phyloP scores from a whole-genome alignment of 2,888 invertebrate species.

The Cyrtodaria siliqua region DNA sequence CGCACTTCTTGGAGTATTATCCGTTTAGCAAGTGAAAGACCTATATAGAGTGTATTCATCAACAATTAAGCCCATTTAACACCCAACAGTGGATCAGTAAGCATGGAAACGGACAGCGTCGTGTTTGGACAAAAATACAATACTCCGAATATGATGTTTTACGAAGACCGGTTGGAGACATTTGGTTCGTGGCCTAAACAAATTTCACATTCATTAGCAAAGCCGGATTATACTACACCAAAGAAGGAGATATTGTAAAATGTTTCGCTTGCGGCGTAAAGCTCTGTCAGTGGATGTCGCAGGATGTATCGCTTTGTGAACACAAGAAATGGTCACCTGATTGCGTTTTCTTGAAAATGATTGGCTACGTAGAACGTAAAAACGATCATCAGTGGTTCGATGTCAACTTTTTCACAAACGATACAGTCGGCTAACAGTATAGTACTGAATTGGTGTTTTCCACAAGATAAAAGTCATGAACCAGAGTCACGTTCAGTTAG shows the following conservation, averaged over 20 bases:
- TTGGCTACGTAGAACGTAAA: no score
- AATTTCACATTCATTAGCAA: conserved; percentile 36
- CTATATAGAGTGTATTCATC: no score
- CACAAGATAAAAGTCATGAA: conserved; percentile 19
- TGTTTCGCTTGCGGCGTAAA: conserved; percentile 45
- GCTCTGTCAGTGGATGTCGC: conserved; percentile 29
- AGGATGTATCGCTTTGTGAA: conserved; percentile 28
- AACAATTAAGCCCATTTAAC: no score
- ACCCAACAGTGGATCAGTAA: no score
- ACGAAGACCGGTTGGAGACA: conserved; percentile 29
- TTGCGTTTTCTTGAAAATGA: conserved; percentile 26
- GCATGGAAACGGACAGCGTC: no score
- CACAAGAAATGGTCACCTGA: conserved; percentile 35
- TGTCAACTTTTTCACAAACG: no score
- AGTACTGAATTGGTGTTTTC: no score
- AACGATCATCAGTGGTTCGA: no score
- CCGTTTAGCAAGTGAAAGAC: no score
- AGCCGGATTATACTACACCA: conserved; percentile 40
- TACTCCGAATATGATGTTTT: not conserved
- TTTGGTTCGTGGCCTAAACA: conserved; percentile 39
- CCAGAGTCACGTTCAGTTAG: conserved; percentile 15
- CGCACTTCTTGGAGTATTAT: no score
- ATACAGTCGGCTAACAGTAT: no score
- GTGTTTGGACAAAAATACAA: no score
- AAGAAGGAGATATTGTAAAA: conserved; percentile 47